Percentiles rank a stretch among this genome's conserved stretches.
These are phyloP conservation scores for Sandelia bainsii DNA, from an alignment of 2,797 vertebrate species.

Conservation along the genomic window DNA sequence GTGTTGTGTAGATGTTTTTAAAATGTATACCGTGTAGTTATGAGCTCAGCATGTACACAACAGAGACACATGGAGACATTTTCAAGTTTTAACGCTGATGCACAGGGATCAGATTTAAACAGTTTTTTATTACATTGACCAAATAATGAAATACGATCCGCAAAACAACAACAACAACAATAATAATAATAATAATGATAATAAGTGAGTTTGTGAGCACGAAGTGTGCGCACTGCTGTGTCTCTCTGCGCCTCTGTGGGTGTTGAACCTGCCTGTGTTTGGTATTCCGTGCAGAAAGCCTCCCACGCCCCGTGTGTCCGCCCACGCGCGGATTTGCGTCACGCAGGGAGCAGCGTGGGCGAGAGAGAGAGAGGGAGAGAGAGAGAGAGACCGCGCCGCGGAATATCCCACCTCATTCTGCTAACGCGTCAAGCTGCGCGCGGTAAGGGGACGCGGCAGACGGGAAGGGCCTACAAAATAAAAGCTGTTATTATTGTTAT, in stretches of 20 bases:
- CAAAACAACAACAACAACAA: too few species aligned
- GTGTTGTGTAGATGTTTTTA: too few species aligned
- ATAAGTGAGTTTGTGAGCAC: constrained; percentile 46
- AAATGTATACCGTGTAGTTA: too few species aligned
- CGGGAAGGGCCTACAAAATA: constrained; percentile 54
- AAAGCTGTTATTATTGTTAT: constrained; percentile 23
- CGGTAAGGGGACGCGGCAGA: accelerated
- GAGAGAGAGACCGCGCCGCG: constrained; percentile 68
- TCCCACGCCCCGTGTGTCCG: constrained; percentile 85
- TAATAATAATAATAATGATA: background rate
- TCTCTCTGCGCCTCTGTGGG: constrained; percentile 67
- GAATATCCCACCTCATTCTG: constrained; percentile 88
- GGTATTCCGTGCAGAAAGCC: constrained; percentile 86
- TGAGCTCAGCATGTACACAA: too few species aligned
- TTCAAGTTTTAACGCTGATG: too few species aligned
- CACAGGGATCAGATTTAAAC: too few species aligned
- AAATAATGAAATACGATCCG: too few species aligned
- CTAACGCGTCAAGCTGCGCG: constrained; percentile 44
- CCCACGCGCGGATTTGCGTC: constrained; percentile 93
- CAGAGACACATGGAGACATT: too few species aligned
- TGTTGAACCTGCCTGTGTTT: constrained; percentile 82
- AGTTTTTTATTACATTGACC: too few species aligned
- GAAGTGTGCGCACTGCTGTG: constrained; percentile 63
- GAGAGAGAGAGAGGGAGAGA: constrained; percentile 76
- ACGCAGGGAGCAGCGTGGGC: constrained; percentile 88